These are phyloP conservation scores for Perognathus longimembris DNA, from an alignment of 2,113 vertebrate genomes.

Conservation along the genomic window DNA sequence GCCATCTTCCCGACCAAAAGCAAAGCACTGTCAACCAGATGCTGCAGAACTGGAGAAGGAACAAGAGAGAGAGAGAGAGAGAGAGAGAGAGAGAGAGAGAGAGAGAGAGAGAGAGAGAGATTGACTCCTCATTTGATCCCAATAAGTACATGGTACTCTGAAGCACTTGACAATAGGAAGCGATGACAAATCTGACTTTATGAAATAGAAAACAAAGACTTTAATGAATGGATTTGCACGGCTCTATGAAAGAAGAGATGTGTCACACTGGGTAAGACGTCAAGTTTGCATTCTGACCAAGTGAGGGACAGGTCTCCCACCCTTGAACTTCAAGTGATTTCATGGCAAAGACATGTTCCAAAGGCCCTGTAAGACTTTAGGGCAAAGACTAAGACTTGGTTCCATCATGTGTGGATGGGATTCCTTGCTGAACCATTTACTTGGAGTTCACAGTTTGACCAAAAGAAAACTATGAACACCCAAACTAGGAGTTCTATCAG, in stretches of 20 bases:
- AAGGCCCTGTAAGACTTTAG: background rate
- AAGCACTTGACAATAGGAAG: slow-evolving; percentile 81
- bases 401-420: background rate
- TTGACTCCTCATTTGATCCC: background rate
- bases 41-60: rapidly evolving
- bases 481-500: background rate
- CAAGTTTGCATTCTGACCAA: background rate
- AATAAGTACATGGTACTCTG: slow-evolving; percentile 71
- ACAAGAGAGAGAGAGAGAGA: too few species aligned
- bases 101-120: too few species aligned
- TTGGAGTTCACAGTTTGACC: background rate
- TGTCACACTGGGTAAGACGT: background rate
- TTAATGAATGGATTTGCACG: slow-evolving; percentile 66
- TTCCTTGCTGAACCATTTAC: background rate
- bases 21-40: background rate
- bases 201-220: background rate
- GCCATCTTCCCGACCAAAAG: rapidly evolving
- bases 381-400: background rate
- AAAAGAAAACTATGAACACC: background rate
- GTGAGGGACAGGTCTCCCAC: background rate
- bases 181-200: slow-evolving; percentile 47
- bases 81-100: too few species aligned
- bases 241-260: background rate
- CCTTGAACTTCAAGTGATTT: slow-evolving; percentile 8
- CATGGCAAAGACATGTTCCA: background rate